Evolutionary conservation across 2,888 invertebrate species (phyloP), one percentile per base, ranked within the genome.

Genomic region (Perizoma flavofasciatum): DNA sequence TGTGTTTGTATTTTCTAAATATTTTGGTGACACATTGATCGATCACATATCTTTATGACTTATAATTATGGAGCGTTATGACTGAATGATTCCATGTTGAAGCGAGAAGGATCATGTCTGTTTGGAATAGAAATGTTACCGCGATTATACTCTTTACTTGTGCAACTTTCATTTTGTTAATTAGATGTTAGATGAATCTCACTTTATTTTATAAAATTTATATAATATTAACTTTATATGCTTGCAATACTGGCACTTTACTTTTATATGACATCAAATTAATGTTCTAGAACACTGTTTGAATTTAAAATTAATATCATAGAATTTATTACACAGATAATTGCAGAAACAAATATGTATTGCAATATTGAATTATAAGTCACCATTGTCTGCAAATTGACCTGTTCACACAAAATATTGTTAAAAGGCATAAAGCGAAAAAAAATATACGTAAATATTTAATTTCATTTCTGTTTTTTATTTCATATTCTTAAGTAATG

Each of bases 401-500:
- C 79, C 79, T 86, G 87, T 88, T 88, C 81, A 83, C 81, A 75
- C 82, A 74, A 86, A 79, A 84, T 87, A 83, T 89, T 90, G 85
- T 90, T 90, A 86, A 82, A 82, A 87, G 82, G 82, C 85, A 86
- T 88, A 86, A 88, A 85, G 82, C 79, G 81, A 84, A 86, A 84
- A 22, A 77, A 81, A 89, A 90, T 68, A 90, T 91, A 91, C 90
- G 89, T 91, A 91, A 89, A 89, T 88, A 90, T 91, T 90, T 89
- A 89, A 89, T 89, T 91, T 88, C 71, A 79, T 65, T 60, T 3
- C 53, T 54, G 76, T 71, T 64, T 79, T 73, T 79, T 54, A 80
- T 79, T 78, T 87, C 1, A 43, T 22, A 22, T 22, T 22, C 22
- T 22, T 22, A 3, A 22, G 22, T 22, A 22, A 2, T 2, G 22